These are phyloP conservation scores for Ceraclea dissimilis DNA, from an alignment of 2,888 invertebrate genomes.

Conservation along the genomic window DNA sequence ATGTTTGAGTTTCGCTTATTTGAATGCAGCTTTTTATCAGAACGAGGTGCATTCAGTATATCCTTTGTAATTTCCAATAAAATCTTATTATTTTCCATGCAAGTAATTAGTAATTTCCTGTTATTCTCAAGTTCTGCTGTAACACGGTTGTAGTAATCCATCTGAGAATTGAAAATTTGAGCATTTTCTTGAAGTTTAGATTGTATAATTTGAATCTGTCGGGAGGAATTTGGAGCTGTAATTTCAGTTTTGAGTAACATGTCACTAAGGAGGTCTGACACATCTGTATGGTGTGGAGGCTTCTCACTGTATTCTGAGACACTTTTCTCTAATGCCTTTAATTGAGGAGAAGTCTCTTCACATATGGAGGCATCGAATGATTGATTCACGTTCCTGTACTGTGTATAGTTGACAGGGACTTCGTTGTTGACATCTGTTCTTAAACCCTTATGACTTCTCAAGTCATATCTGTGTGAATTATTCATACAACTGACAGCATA, in stretches of 20 bases:
- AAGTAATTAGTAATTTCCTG: background rate
- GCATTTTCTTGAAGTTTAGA: conserved; percentile 7
- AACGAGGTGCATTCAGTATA: background rate
- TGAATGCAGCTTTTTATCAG: background rate
- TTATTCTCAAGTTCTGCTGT: conserved; percentile 7
- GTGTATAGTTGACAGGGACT: background rate
- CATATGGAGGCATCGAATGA: conserved; percentile 15
- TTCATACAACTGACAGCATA: background rate
- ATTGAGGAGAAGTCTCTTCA: conserved; percentile 10
- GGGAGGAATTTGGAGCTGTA: background rate
- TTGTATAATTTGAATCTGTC: conserved; percentile 4
- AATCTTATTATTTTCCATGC: conserved; percentile 9
- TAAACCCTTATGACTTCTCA: conserved; percentile 5
- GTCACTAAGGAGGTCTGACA: conserved; percentile 14
- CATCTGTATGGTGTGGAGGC: conserved; percentile 1
- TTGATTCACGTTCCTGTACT: conserved; percentile 16
- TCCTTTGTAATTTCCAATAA: conserved; percentile 8
- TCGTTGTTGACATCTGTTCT: background rate
- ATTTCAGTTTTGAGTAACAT: conserved; percentile 6
- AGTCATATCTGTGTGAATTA: conserved; percentile 1
- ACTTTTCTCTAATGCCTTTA: conserved; percentile 7
- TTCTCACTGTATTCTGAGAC: background rate
- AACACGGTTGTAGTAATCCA: background rate
- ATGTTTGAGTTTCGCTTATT: background rate
- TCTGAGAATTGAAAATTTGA: background rate